Conservation (phyloP, 37 sponge, comb jelly and placozoan species). For the Petrosia ficiformis region DNA sequence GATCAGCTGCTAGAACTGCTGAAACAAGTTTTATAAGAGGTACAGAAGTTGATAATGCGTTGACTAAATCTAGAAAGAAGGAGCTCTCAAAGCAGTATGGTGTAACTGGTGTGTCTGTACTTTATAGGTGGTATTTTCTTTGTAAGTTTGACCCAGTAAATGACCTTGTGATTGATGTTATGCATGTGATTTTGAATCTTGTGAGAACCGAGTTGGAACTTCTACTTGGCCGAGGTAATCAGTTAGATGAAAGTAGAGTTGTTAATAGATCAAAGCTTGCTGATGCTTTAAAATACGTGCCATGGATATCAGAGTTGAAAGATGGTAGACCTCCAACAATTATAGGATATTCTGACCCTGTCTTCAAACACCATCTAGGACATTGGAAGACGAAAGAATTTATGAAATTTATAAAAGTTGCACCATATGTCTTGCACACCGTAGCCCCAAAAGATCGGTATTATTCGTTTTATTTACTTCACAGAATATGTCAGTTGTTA, state of each 20-base stretch:
- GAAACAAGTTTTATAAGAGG: not conserved
- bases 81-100: no score
- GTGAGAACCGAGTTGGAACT: no score
- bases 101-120: constrained; percentile 11
- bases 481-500: no score
- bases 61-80: not conserved
- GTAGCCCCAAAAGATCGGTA: no score
- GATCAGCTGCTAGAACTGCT: not conserved
- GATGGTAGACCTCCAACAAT: constrained; percentile 45
- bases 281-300: not conserved
- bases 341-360: no score
- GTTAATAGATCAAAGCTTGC: no score
- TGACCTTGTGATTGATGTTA: constrained; percentile 28
- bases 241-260: no score
- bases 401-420: constrained; percentile 28
- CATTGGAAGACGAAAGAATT: constrained; percentile 45
- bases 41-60: not conserved
- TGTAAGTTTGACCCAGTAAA: constrained; percentile 10
- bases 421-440: constrained; percentile 30
- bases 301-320: constrained; percentile 25
- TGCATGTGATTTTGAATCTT: constrained; percentile 7
- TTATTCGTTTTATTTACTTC: no score
- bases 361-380: constrained; percentile 23
- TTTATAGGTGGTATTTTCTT: constrained; percentile 5
- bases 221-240: no score